These are phyloP conservation scores for Thalassoma bifasciatum DNA, from an alignment of 2,113 vertebrate genomes.

Conservation along the genomic window DNA sequence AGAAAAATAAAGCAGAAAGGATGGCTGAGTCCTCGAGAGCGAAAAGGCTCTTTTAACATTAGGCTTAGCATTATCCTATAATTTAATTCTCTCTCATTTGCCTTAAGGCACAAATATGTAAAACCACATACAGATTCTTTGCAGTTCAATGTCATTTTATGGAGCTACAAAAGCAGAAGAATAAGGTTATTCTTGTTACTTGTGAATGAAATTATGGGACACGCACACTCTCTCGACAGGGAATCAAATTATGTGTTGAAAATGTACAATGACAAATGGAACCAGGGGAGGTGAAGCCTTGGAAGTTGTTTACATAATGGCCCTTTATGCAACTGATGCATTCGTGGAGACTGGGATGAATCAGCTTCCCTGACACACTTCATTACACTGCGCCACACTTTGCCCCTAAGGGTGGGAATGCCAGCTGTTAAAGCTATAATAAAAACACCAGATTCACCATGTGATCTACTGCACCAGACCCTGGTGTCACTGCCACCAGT, in stretches of 20 bases:
- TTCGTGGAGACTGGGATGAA: conserved; percentile 45
- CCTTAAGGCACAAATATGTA: conserved; percentile 24
- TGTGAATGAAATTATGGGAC: conserved; percentile 28
- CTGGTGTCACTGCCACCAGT: background rate
- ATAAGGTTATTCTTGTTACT: conserved; percentile 28
- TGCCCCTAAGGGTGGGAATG: conserved; percentile 44
- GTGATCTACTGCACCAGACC: background rate
- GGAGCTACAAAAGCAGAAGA: background rate
- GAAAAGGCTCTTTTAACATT: background rate
- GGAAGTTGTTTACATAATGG: conserved; percentile 55
- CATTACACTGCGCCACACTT: conserved; percentile 44
- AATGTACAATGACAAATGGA: conserved; percentile 59
- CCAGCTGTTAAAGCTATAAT: conserved; percentile 54
- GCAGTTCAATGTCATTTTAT: conserved; percentile 3
- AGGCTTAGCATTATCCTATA: conserved; percentile 23
- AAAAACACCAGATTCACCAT: conserved; percentile 31
- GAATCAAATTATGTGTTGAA: conserved; percentile 45
- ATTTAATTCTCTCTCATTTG: background rate
- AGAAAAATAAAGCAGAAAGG: background rate
- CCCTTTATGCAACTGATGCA: conserved; percentile 53
- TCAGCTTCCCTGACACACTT: conserved; percentile 49
- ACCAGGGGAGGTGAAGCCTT: conserved; percentile 39
- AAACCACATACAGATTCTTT: conserved; percentile 6
- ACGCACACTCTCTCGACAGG: background rate
- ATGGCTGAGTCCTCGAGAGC: background rate